phyloP scores from a whole-genome alignment of 2,113 vertebrate genomes.

The Nothoprocta pentlandii region DNA sequence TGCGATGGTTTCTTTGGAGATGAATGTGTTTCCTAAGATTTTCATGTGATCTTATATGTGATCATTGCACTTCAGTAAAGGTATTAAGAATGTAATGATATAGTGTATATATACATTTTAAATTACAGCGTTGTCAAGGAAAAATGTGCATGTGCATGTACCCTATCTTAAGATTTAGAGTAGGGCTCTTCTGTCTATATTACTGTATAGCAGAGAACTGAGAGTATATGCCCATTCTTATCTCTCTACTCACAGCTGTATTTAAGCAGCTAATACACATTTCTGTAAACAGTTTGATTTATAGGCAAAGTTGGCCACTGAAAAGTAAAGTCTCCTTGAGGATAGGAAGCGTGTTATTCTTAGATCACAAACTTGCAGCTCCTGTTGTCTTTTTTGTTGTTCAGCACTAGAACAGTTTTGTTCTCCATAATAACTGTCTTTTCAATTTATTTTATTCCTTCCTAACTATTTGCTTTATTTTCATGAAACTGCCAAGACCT shows the following conservation, averaged over 20 bases:
- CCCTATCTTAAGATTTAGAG: constrained; percentile 22
- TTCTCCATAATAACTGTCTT: not conserved
- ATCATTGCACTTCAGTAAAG: constrained; percentile 1
- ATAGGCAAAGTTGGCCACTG: constrained; percentile 19
- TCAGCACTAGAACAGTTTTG: not conserved
- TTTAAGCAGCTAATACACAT: constrained; percentile 56
- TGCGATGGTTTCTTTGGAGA: not conserved
- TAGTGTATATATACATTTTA: constrained; percentile 11
- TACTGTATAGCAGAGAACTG: not conserved
- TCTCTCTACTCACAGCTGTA: constrained; percentile 57
- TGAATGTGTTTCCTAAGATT: constrained; percentile 20
- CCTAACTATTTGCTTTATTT: constrained; percentile 13
- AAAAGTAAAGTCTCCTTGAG: constrained; percentile 14
- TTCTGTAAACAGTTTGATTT: constrained; percentile 62
- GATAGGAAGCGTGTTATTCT: not conserved
- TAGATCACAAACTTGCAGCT: not conserved
- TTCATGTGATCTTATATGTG: not conserved
- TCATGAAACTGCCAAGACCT: not conserved
- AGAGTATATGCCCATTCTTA: constrained; percentile 14
- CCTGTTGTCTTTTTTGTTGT: not conserved
- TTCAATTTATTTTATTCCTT: not conserved
- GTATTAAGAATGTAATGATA: constrained; percentile 15
- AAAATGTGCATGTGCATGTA: constrained; percentile 44
- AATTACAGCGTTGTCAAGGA: constrained; percentile 39
- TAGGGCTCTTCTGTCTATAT: not conserved